Evolutionary conservation across 1,140 invertebrate genomes (phyloP).

Genomic region (Mactra quadrangularis): DNA sequence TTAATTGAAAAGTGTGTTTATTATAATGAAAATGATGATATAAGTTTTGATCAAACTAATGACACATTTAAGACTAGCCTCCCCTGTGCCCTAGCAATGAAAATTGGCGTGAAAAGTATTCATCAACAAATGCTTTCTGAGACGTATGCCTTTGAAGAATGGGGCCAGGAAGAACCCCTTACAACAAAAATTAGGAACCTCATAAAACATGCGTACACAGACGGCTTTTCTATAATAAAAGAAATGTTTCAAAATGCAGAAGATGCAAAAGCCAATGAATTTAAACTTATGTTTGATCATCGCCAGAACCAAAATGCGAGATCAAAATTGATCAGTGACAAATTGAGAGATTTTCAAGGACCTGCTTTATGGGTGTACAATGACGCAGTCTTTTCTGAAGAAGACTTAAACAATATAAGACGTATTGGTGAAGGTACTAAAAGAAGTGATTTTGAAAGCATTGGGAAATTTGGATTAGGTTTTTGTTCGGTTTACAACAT

Average conservation of each 20-base stretch:
- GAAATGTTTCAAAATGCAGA: slow-evolving; percentile 84
- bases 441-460: slow-evolving; percentile 8
- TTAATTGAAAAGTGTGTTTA: slow-evolving; percentile 25
- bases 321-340: slow-evolving; percentile 69
- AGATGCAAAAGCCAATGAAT: slow-evolving; percentile 77
- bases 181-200: slow-evolving; percentile 69
- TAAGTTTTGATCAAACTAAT: slow-evolving; percentile 10
- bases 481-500: slow-evolving; percentile 77
- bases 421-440: slow-evolving; percentile 62
- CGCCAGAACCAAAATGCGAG: slow-evolving; percentile 66
- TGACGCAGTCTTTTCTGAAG: slow-evolving; percentile 72
- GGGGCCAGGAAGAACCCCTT: slow-evolving; percentile 73
- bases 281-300: slow-evolving; percentile 78
- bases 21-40: slow-evolving; percentile 27
- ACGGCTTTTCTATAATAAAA: slow-evolving; percentile 76
- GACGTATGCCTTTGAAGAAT: slow-evolving; percentile 45
- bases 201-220: slow-evolving; percentile 71
- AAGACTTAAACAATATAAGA: slow-evolving; percentile 74
- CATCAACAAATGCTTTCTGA: neutral
- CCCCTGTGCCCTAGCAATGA: neutral
- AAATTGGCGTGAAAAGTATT: slow-evolving; percentile 12
- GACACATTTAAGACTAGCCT: neutral
- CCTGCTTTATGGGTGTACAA: slow-evolving; percentile 77
- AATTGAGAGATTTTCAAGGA: slow-evolving; percentile 72
- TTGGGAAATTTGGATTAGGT: slow-evolving; percentile 55